Base-by-base conservation (phyloP, 2,797 vertebrate species). In the Crenichthys baileyi region DNA sequence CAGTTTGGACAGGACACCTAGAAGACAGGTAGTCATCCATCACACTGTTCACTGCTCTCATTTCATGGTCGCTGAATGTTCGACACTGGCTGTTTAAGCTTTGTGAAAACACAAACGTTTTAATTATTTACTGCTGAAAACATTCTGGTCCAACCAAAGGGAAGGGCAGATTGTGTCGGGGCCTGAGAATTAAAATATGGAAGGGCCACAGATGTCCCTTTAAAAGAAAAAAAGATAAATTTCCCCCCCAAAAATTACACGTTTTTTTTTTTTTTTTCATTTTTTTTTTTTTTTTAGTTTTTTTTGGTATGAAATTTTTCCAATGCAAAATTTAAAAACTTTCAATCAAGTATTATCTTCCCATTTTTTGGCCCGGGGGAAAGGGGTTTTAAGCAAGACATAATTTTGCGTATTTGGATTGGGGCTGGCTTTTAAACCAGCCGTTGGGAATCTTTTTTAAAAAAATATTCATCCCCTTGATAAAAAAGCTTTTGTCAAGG, bases 61-160 rank as follows among this genome's bases (percentile, higher is more conserved):
- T 88, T 90, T 92, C 83, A 88, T 82, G 88, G 83, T 82, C 84
- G 74, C 18, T 88, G 82, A 73, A 39, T 76, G 76, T 79, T 81
- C 78, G 67, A 79, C 70, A 75, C 70, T 58, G 68, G 67, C 60
- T 88, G 77, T 83, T 85, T 76, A 79, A 46, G 70, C 50, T 70
- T 79, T 58, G 83, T 81, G 73, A 84, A 88, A 89, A 83, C 79
- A 78, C 60, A 85, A 73, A 80, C 77, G 58, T 29, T 79, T 81
- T 77, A 87, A 89, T 88, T 85, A 79, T 79, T 70, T 70, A 20
- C 31, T 39, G 36, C 63, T 70, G 50, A 36, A 76, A 79, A 77
- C 3, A 7, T 75, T 56, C 53, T 31, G 70, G 29, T 5, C 73
- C 58, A 29, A 77, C 31, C 60, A 72, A 80, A n/a, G n/a, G 63